A percentile compares a stretch with the other conserved stretches of the same genome.
These are phyloP conservation scores for Adrianichthys oophorus DNA, from an alignment of 2,797 vertebrate species.

Conservation along the genomic window DNA sequence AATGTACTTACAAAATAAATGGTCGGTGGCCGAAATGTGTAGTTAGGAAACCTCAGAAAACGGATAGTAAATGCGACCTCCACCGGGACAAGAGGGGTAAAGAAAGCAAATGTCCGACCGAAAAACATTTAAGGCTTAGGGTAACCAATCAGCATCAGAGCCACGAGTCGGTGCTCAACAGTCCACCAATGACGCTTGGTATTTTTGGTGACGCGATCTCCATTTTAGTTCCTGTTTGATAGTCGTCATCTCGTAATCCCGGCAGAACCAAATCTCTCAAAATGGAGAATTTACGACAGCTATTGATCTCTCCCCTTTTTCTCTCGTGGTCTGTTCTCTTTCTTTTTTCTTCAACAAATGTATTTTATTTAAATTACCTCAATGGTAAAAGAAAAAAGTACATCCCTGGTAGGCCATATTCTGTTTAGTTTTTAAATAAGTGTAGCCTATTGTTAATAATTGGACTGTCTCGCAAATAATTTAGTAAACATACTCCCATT, in stretches of 20 bases:
- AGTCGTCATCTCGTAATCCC: conserved; percentile 21
- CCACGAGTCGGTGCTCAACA: not conserved
- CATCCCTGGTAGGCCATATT: too few species aligned
- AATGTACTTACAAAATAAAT: conserved; percentile 44
- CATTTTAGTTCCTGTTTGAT: conserved; percentile 20
- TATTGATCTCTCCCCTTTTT: too few species aligned
- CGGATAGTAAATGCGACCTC: conserved; percentile 27
- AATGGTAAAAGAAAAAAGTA: too few species aligned
- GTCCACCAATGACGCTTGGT: conserved; percentile 49
- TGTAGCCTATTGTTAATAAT: too few species aligned
- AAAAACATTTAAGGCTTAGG: conserved; percentile 55
- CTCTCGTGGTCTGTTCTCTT: too few species aligned
- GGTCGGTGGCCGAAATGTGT: conserved; percentile 8
- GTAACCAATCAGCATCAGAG: conserved; percentile 68
- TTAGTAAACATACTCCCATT: too few species aligned
- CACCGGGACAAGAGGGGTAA: conserved; percentile 56
- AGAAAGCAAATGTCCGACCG: not conserved
- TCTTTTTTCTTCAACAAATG: too few species aligned
- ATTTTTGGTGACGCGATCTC: not conserved
- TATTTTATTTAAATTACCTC: too few species aligned
- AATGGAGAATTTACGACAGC: too few species aligned
- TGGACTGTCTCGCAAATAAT: too few species aligned
- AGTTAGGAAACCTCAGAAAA: conserved; percentile 16
- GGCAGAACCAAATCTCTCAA: too few species aligned
- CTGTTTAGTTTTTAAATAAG: too few species aligned